Base-by-base conservation (phyloP, 1,140 invertebrate genomes). In the Trachymyrmex septentrionalis region DNA sequence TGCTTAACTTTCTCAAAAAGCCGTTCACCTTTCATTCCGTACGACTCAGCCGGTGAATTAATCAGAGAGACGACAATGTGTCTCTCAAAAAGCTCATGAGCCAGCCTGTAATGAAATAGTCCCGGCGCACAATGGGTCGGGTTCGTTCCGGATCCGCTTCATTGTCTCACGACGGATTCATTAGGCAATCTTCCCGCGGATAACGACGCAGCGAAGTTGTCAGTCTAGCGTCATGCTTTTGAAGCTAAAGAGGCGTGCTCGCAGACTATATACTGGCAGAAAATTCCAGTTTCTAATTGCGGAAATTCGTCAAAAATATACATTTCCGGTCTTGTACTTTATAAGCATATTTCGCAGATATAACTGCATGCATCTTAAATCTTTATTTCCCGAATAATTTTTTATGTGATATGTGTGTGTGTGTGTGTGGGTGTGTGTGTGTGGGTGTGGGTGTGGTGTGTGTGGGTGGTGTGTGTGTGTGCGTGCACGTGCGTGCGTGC, bases 81-180 rank as follows among this genome's bases (percentile, higher is more conserved):
- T 89, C 78, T 81, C 64, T 72, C 63, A 85, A 87, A 89, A 91
- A 87, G 80, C 77, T 76, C 14, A 27, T 57, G 86, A 64, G 27
- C 44, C 69, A 57, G 73, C 53, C 67, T 38, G 84, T 91, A 91
- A 91, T 91, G 87, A 91, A 91, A 91, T 91, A 88, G 90, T 89
- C 90, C 57, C 61, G 14, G 38, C 67, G 53, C 16, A 85, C 87
- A 91, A 89, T 91, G 71, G 50, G 53, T 2, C 48, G 73, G 38
- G 34, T 53, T 61, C 55, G 55, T 69, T 59, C 12, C 63, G 69
- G 57, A 76, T 73, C 48, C 64, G 24, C 82, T 67, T 86, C 87
- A 89, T 91, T 91, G 90, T 91, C 81, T 88, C 76, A n/a, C 48
- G 24, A 34, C 3, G 82, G 90, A 91, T 91, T 91, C 88, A 90